Evolutionary conservation across 2,888 invertebrate genomes (phyloP), one percentile per base, ranked within the genome.

Genomic region (Rhingia rostrata): DNA sequence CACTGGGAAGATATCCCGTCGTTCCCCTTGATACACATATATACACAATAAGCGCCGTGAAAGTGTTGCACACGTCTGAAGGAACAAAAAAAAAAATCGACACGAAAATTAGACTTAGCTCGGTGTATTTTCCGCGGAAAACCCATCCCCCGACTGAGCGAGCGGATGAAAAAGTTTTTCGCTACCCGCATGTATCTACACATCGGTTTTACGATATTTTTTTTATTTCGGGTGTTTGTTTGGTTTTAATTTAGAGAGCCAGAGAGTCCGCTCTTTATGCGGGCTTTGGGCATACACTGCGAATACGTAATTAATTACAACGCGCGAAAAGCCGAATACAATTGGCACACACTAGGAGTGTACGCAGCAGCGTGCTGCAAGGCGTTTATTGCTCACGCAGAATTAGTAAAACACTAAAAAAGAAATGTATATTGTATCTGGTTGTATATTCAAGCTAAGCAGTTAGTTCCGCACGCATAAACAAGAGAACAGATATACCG

Each of bases 271-370:
- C 39, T 53, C 30, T 47, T 49, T 58, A 14, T 43, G 49, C 45
- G 69, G 41, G 37, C 54, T 58, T 41, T 54, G 73, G 83, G 75
- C 75, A 72, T 67, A 67, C 85, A 77, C 49, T 77, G 85, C 85
- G 85, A 85, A 85, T 85, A 81, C 81, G 75, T 85, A 85, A 85
- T 85, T 85, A 84, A 84, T 80, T 84, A 72, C 84, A 80, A 75
- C 47, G 73, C 64, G 72, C 58, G 63, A 45, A 35, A 60, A 14
- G 54, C 9, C 37, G 64, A 22, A 56, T 61, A 63, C 78, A 84
- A 79, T 83, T 79, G 73, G 79, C 83, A 63, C 67, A 67, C 83
- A 49, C 61, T 61, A 39, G 45, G 66, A 73, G 73, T 61, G 67
- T 60, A 56, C 51, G 51, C 51, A 63, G 58, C 37, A 51, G 43